Base-by-base conservation (phyloP, 2,888 invertebrate genomes). In the Elmis aenea region DNA sequence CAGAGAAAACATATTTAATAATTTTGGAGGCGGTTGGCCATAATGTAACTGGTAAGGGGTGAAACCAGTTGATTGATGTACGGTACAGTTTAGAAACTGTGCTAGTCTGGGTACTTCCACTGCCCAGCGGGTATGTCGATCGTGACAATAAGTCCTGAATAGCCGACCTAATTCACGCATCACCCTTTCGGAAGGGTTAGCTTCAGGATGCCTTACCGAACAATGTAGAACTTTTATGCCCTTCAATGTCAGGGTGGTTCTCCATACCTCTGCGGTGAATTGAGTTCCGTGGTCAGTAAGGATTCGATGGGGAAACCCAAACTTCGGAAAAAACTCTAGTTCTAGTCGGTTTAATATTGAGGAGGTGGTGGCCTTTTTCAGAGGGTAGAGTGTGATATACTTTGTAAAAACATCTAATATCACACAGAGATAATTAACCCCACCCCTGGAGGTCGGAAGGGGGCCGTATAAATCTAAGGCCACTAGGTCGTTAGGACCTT, bases 131-230 rank as follows among this genome's bases (percentile, higher is more conserved):
- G 49, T 38, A 26, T 54, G 50, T 18, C 46, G 16, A 5, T 33
- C 23, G 13, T 42, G 31, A 18, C 46, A 47, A 29, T 26, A 47
- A 1, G 47, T 13, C 2, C 50, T 18, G 12, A 47, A 31, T 2
- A 50, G 12, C 10, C 49, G 14, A n/a, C 42, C 46, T 14, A 48
- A 30, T 23, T 54, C 55, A 12, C 50, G 23, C 49, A 54, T 57
- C 1, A 42, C 38, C 10, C 54, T 13, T 32, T 55, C 52, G 0
- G 42, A 41, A 1, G 47, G 46, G 40, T 55, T 55, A 1, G 43
- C 45, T 29, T 50, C 50, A 1, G 56, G 54, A 38, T 50, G 48
- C 3, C 47, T 28, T 1, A 51, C 36, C 1, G 47, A 47, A 10
- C 36, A 35, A 27, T 38, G 34, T 4, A 4, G 11, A 2, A 33